Base-by-base conservation (phyloP, 2,888 invertebrate species). In the Vandiemenella viatica region DNA sequence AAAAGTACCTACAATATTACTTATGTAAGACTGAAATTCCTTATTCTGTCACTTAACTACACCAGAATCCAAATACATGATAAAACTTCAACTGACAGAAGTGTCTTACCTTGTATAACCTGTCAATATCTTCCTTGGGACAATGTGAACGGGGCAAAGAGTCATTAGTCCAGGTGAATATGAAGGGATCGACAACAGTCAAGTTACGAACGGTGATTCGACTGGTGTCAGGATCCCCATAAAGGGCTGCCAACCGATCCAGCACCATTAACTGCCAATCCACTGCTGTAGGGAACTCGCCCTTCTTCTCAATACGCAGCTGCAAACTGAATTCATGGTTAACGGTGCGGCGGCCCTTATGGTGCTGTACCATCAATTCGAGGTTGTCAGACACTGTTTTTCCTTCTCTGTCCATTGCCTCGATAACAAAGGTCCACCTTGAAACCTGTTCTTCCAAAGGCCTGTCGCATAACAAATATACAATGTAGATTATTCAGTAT, bases 91-190 rank as follows among this genome's bases (percentile, higher is more conserved):
- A 21, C 1, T 43, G 19, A 43, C n/a, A 20, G 3, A 45, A 19
- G 42, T 18, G 32, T 62, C 67, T 64, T 61, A 82, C 83, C 69
- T 73, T 74, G 65, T 77, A 75, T 32, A 88, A 65, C 55, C 75
- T 68, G 45, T 77, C 75, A 21, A 92, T 80, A 58, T 83, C 80
- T 46, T 75, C 73, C 57, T 77, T 79, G 0, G 90, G 88, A 58
- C 92, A 93, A 41, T 75, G 75, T 58, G 77, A 79, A 44, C 81
- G 80, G 0, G 86, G 80, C 56, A 92, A 63, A 6, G 86, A 83
- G 56, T 88, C 89, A 61, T 93, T 93, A 16, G 88, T 83, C 87
- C 87, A 89, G 22, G 78, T 81, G 63, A 77, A 86, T 58, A 77
- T 77, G 57, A 72, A 78, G 60, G 75, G 73, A 60, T 74, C 77